Evolutionary conservation across 2,888 invertebrate genomes (phyloP), one percentile per base, ranked within the genome.

Genomic region (Apamea sordens): DNA sequence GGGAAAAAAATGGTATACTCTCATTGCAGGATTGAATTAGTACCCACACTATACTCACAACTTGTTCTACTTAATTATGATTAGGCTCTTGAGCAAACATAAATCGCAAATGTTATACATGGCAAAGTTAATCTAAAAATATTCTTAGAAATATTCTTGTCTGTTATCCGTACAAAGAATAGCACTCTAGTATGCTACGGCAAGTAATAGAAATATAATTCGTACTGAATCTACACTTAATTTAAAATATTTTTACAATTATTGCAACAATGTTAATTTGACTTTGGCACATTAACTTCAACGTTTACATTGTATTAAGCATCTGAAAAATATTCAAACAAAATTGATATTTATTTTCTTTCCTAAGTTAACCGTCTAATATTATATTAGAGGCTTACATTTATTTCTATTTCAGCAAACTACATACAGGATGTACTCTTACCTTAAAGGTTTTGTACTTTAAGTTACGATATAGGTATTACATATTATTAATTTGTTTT

Each of bases 261-360:
- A 94, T 95, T 95, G 94, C 94, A 94, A 94, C 92, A 92, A 91
- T 89, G 89, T 91, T 89, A 89, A 89, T 90, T 91, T 92, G 91
- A 92, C 95, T 96, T 96, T 96, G 95, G 95, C 95, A 95, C 95
- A 93, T 92, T 90, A 86, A 90, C 88, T 90, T 93, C 86, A 88
- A 90, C 81, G 74, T 88, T 90, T 90, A 89, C 84, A 84, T 88
- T 88, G 82, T 84, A 82, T 85, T 74, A 83, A 80, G 67, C 77
- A 64, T 80, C 28, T 83, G 80, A 76, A 83, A 71, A 77, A 73
- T 79, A 77, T 80, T 83, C 76, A 82, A 82, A 82, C 70, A 83
- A 70, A 64, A 50, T 73, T 63, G 76, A 73, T 79, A 77, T 82
- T 47, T 69, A 53, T 44, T 69, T 85, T 63, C 36, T 83, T 73